Base-by-base conservation (phyloP, 2,888 invertebrate species). In the Chalcis sispes region DNA sequence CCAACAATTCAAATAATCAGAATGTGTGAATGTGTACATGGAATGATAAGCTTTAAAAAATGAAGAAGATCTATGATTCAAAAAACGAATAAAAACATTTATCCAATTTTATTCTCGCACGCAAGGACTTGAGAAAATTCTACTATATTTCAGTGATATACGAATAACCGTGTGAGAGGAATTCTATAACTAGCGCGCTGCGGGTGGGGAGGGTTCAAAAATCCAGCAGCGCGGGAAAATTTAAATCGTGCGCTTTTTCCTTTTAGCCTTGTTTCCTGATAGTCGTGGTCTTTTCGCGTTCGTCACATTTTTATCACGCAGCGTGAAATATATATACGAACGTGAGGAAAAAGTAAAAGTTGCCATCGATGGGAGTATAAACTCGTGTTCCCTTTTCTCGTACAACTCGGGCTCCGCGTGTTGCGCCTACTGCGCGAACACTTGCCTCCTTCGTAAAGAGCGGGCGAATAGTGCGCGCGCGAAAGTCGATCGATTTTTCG, bases 401-500 rank as follows among this genome's bases (percentile, higher is more conserved):
- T n/a, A n/a, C 46, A n/a, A 4, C 15, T 32, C 29, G 58, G 18
- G 59, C 36, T 32, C 36, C n/a, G 32, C 40, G n/a, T n/a, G n/a
- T n/a, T n/a, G n/a, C n/a, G n/a, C n/a, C n/a, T n/a, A n/a, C n/a
- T n/a, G n/a, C n/a, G n/a, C n/a, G n/a, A n/a, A n/a, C n/a, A n/a
- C n/a, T n/a, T n/a, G n/a, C n/a, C n/a, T n/a, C n/a, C n/a, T n/a
- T n/a, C n/a, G n/a, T n/a, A n/a, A n/a, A n/a, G n/a, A n/a, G n/a
- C n/a, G n/a, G n/a, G n/a, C n/a, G n/a, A n/a, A n/a, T n/a, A n/a
- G n/a, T n/a, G n/a, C n/a, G n/a, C n/a, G n/a, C n/a, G n/a, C n/a
- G n/a, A n/a, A n/a, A n/a, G n/a, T n/a, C n/a, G 23, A 59, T 59
- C 59, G 59, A 59, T 59, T 59, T 59, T 59, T 59, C 59, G 40